Base-by-base conservation (phyloP, 1,140 invertebrate genomes). In the Pteromalus puparum region DNA sequence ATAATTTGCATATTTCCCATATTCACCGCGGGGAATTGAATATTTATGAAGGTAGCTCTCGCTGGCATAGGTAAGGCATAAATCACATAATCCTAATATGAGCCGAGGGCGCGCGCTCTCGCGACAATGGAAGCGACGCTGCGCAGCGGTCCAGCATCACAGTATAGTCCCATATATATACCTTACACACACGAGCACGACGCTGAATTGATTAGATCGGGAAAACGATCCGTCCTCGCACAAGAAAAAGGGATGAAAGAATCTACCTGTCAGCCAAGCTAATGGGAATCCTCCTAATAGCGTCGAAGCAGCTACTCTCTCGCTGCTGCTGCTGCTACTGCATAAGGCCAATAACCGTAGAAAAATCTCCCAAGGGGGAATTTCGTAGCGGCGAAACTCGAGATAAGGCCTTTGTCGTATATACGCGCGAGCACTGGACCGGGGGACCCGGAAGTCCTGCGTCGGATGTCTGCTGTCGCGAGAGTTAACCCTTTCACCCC, bases 391-490 rank as follows among this genome's bases (percentile, higher is more conserved):
- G 82, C 77, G 89, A 90, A 90, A 90, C 88, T 88, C 83, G 87
- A 90, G 88, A 90, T 89, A 87, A 88, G 86, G 65, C 70, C 65
- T 83, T 86, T 87, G 87, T 87, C 48, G 81, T n/a, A n/a, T n/a
- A n/a, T n/a, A n/a, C 24, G 34, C 70, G 30, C 30, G 30, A 2
- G 30, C 30, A 61, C 53, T 21, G 48, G 65, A n/a, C n/a, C 18
- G 48, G 53, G 65, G n/a, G 67, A 48, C 53, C 46, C 61, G 75
- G 79, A 85, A 78, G 61, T 76, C 26, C 67, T 38, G 30, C 18
- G n/a, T 48, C 48, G 75, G 38, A 77, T 76, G 38, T 24, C 30
- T 34, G 34, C 73, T 48, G n/a, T 80, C 4, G 80, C 46, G 28
- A 73, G 30, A 15, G 30, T 34, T 53, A 73, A 84, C 82, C 82